Base-by-base conservation (phyloP, 2,888 invertebrate species). In the Matsumyia berberina region DNA sequence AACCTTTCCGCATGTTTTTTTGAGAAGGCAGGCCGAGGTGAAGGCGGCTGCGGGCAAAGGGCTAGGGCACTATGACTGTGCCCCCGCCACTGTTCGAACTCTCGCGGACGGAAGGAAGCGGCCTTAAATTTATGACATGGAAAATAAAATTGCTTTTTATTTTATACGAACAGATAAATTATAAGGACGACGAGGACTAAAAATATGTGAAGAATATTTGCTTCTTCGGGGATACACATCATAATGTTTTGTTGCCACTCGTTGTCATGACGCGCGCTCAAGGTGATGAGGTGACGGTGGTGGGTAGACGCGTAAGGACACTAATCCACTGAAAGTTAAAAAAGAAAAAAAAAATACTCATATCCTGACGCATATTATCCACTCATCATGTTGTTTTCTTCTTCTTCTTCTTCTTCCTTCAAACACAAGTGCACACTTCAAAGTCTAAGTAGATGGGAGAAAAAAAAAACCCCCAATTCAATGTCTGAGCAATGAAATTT, bases 141-240 rank as follows among this genome's bases (percentile, higher is more conserved):
- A 76, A 85, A 79, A 76, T 85, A 85, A 85, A 85, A 85, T 80
- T 85, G 67, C 78, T 74, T 85, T 83, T 85, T 80, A 79, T 85
- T 85, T 85, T 85, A 80, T 70, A 70, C 69, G 60, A 79, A 85
- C 62, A 70, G 70, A 85, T 85, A 85, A 85, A 85, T 85, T 80
- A 85, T 66, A 76, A 60, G 85, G 64, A 70, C 74, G 85, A 76
- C 44, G 64, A 77, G 24, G 24, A 24, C 24, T 24, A 24, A 24
- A 82, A 82, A 77, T 77, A 77, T 82, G 69, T 76, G 80, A 66
- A 58, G 35, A 53, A 76, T 76, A 70, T 80, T 69, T 66, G 42
- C 39, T 37, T 77, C 67, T 4, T 77, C 35, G n/a, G 78, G 67
- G 67, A 73, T 60, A 66, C 46, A 67, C 66, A 72, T 82, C 66